These are phyloP conservation scores for Lepidochitona cinerea DNA, from an alignment of 2,888 invertebrate genomes.

Conservation along the genomic window DNA sequence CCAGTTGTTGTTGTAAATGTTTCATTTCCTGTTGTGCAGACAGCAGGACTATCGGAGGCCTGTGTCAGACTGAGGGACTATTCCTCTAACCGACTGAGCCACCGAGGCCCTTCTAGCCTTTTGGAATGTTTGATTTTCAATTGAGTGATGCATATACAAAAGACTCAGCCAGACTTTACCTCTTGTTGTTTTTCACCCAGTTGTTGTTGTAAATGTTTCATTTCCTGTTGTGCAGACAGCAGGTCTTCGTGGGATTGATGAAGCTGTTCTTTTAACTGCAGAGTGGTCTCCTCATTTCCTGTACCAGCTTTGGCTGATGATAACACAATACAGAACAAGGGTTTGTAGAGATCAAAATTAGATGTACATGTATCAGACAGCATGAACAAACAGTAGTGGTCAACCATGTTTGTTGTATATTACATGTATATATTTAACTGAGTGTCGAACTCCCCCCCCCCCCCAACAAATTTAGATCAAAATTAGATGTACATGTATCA, in stretches of 20 bases:
- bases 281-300: constrained; percentile 48
- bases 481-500: too few species aligned
- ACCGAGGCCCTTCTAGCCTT: too few species aligned
- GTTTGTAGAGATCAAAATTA: too few species aligned
- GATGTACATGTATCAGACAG: too few species aligned
- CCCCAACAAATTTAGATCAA: neutral
- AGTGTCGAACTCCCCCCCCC: neutral
- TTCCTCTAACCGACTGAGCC: too few species aligned
- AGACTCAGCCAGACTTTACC: neutral
- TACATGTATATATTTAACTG: neutral
- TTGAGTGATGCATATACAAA: too few species aligned
- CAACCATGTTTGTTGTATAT: neutral
- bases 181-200: constrained; percentile 26
- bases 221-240: constrained; percentile 36
- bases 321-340: neutral
- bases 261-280: constrained; percentile 42
- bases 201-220: constrained; percentile 34
- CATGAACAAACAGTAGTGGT: neutral
- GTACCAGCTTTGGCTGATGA: constrained; percentile 39
- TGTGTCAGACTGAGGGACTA: too few species aligned
- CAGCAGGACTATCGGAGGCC: too few species aligned
- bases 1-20: constrained; percentile 35
- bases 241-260: constrained; percentile 46
- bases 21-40: constrained; percentile 34
- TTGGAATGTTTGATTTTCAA: too few species aligned